phyloP scores from a whole-genome alignment of 2,797 vertebrate species.

The Linurgus olivaceus region DNA sequence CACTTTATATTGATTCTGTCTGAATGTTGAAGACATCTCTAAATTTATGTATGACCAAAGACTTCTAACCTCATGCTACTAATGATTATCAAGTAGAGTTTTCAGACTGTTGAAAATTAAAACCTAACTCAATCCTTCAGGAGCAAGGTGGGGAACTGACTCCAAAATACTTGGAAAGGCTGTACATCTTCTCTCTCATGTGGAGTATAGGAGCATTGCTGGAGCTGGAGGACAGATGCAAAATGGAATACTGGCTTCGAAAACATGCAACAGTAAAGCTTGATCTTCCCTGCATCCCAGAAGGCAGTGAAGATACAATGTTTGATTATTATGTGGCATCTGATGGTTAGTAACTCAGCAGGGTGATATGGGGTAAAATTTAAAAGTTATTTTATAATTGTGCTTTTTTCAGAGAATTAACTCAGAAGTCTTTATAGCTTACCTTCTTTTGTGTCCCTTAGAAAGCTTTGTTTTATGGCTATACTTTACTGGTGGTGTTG shows the following conservation, averaged over 20 bases:
- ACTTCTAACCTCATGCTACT: background rate
- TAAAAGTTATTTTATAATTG: background rate
- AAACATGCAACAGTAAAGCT: slow-evolving; percentile 71
- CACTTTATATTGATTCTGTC: background rate
- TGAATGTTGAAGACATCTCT: background rate
- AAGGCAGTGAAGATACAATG: slow-evolving; percentile 81
- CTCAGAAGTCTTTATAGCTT: background rate
- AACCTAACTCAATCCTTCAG: slow-evolving; percentile 61
- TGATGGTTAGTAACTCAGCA: slow-evolving; percentile 78
- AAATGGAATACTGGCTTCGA: slow-evolving; percentile 89
- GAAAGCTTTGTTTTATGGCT: background rate
- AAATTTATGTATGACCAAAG: background rate
- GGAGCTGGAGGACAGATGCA: slow-evolving; percentile 85
- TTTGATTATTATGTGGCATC: slow-evolving; percentile 89
- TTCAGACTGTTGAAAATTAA: background rate
- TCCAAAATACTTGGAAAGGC: slow-evolving; percentile 82
- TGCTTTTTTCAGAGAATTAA: background rate
- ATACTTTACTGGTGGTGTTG: background rate
- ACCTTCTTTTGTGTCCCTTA: background rate
- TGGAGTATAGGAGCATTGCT: slow-evolving; percentile 92
- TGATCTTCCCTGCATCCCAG: slow-evolving; percentile 81
- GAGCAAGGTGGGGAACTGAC: slow-evolving; percentile 85
- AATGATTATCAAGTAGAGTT: background rate
- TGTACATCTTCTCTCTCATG: slow-evolving; percentile 92
- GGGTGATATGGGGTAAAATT: background rate